Evolutionary conservation across 2,888 invertebrate genomes (phyloP).

Genomic region (Theodoxus fluviatilis): DNA sequence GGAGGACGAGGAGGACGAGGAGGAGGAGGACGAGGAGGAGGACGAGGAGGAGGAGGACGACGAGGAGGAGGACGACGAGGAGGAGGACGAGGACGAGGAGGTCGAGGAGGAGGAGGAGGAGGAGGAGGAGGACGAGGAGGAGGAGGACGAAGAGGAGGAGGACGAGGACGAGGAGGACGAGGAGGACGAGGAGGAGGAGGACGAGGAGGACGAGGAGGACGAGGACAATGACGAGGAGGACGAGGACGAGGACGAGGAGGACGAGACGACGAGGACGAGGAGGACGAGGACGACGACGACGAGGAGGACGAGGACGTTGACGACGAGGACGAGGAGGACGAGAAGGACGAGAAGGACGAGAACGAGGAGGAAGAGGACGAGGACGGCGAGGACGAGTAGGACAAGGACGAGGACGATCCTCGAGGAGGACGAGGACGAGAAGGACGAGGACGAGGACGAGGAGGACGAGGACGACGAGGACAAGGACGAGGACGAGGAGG

Average conservation of each 20-base stretch:
- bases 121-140: not conserved
- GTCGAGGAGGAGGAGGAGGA: not conserved
- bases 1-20: no score
- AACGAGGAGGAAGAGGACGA: not conserved
- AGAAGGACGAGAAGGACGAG: not conserved
- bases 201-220: slow-evolving; percentile 3
- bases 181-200: not conserved
- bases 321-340: slow-evolving; percentile 14
- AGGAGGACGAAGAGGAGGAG: not conserved
- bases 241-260: slow-evolving; percentile 14
- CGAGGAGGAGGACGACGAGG: slow-evolving; percentile 12
- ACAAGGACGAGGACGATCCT: slow-evolving; percentile 6
- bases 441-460: slow-evolving; percentile 22
- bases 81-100: not conserved
- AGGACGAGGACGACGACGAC: slow-evolving; percentile 21
- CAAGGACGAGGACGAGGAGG: not conserved
- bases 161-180: slow-evolving; percentile 1
- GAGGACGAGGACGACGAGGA: slow-evolving; percentile 28
- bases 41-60: not conserved
- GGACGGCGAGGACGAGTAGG: not conserved
- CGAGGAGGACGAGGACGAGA: not conserved
- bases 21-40: not conserved
- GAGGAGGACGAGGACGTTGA: not conserved
- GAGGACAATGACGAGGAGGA: slow-evolving; percentile 18
- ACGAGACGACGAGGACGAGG: slow-evolving; percentile 20